phyloP scores from a whole-genome alignment of 2,113 vertebrate genomes.

The Podilymbus podiceps region DNA sequence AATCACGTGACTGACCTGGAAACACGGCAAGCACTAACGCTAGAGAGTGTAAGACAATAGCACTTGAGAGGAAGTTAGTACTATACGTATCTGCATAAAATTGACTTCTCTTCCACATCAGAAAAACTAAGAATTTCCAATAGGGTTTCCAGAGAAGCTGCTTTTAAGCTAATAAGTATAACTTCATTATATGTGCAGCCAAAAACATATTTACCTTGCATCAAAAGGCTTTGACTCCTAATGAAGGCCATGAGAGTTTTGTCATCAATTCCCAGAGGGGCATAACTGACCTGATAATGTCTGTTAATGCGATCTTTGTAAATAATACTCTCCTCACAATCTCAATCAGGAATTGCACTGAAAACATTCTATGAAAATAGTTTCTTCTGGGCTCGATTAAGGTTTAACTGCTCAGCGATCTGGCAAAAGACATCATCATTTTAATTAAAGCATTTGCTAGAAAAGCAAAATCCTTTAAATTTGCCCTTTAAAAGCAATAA shows the following conservation, averaged over 20 bases:
- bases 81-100: constrained; percentile 76
- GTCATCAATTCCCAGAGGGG: not conserved
- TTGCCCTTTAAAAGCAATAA: not conserved
- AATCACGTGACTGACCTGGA: constrained; percentile 67
- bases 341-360: not conserved
- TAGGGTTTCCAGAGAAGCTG: constrained; percentile 44
- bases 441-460: constrained; percentile 52
- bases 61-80: constrained; percentile 40
- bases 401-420: constrained; percentile 47
- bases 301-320: constrained; percentile 17
- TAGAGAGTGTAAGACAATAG: constrained; percentile 60
- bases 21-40: constrained; percentile 64
- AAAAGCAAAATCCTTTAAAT: constrained; percentile 21
- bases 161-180: constrained; percentile 31
- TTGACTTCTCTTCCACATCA: constrained; percentile 65
- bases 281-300: not conserved
- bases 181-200: not conserved
- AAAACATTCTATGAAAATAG: constrained; percentile 1
- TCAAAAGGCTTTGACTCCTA: not conserved
- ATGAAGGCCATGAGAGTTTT: not conserved
- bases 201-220: not conserved
- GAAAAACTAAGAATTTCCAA: constrained; percentile 63
- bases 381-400: constrained; percentile 34
- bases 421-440: constrained; percentile 48
- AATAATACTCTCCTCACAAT: not conserved